Conservation (phyloP, 2,113 vertebrate genomes). For the Lagopus leucura region DNA sequence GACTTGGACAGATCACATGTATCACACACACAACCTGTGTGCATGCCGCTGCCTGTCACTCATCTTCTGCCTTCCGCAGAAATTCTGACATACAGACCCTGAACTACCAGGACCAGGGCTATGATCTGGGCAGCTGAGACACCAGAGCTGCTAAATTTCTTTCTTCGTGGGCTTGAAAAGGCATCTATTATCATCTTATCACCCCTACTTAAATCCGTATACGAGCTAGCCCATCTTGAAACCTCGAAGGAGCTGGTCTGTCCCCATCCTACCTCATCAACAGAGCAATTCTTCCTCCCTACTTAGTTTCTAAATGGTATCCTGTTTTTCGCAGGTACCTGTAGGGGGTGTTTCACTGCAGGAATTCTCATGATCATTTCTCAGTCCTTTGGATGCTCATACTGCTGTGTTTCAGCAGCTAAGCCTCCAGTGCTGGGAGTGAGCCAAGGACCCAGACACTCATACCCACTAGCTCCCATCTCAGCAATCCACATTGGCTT, state of each 20-base stretch:
- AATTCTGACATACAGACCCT: background rate
- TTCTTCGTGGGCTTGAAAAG: background rate
- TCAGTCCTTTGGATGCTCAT: background rate
- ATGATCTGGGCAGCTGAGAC: background rate
- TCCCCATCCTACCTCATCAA: background rate
- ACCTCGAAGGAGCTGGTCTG: background rate
- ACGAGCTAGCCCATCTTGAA: fast-evolving
- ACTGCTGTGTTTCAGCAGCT: background rate
- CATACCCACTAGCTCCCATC: background rate
- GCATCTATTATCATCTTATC: background rate
- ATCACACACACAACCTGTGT: background rate
- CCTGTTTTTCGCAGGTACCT: background rate
- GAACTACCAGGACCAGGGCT: background rate
- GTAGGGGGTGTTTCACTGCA: background rate
- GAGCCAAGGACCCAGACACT: background rate
- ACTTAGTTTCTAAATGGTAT: background rate
- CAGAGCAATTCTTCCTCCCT: background rate
- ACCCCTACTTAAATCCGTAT: background rate
- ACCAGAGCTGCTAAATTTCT: background rate
- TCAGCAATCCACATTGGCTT: constrained; percentile 33
- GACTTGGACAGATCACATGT: background rate
- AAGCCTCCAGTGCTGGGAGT: background rate
- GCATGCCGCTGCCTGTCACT: background rate
- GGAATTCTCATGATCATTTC: background rate
- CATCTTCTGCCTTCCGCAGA: background rate